Base-by-base conservation (phyloP, 2,113 vertebrate genomes). In the Muscicapa adusta region DNA sequence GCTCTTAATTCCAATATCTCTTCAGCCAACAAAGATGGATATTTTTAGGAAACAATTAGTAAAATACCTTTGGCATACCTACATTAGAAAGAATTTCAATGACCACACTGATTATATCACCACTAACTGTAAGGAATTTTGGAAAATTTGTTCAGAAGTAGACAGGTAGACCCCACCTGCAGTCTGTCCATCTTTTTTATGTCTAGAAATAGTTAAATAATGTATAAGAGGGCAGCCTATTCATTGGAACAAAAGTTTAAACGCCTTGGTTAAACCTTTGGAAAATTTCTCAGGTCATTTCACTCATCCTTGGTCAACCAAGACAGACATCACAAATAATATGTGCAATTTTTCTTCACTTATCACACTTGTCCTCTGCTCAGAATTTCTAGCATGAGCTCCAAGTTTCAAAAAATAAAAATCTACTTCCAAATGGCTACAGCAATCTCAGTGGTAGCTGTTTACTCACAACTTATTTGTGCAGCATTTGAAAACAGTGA, bases 281-380 rank as follows among this genome's bases (percentile, higher is more conserved):
- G 60, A 28, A 12, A 54, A 0, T 50, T 83, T 94, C 20, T 72
- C 28, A 65, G 10, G 10, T 43, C 26, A 67, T 19, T 14, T 62
- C 53, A 51, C 10, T 62, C 29, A 63, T 67, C 23, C 11, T 31
- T 51, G 22, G 43, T 47, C 43, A 88, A 33, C 12, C 31, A 79
- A 71, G 7, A 53, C 3, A 93, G 28, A 38, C 12, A 56, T 61
- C 8, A 45, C 0, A 0, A 75, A 63, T 0, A 4, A 79, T 57
- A 85, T 2, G 1, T 68, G 17, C 3, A 26, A 14, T 56, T 91
- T 76, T 85, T 84, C 38, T 80, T 83, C 12, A 28, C 10, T 71
- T 87, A 60, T 13, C 6, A 1, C 6, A 33, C 8, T 51, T 88
- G 14, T 50, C 17, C 36, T 61, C 14, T 78, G 7, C 29, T 77